A percentile compares a stretch with the other conserved stretches of the same genome.
phyloP scores from a whole-genome alignment of 2,888 invertebrate species.

The Ormyrus pomaceus region DNA sequence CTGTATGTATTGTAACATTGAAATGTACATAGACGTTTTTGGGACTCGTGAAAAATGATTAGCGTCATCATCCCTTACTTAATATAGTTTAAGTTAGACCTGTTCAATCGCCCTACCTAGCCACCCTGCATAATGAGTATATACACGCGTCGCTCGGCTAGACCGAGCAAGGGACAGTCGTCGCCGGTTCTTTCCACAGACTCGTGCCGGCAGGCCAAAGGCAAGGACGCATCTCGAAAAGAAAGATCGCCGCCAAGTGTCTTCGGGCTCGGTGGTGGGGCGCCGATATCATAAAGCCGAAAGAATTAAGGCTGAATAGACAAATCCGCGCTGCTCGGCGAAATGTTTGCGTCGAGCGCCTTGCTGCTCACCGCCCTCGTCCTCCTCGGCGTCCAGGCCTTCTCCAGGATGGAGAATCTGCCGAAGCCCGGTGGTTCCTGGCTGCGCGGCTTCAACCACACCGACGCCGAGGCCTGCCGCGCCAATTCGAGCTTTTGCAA shows the following conservation, averaged over 20 bases:
- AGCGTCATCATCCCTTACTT: no score
- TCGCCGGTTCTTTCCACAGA: background rate
- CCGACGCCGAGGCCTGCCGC: background rate
- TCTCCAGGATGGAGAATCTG: background rate
- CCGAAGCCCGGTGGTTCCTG: background rate
- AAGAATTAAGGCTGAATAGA: conserved; percentile 20
- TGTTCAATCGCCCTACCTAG: background rate
- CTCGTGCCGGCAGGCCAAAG: background rate
- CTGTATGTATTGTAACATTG: no score
- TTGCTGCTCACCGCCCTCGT: background rate
- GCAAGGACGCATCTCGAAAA: no score
- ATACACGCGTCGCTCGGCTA: background rate
- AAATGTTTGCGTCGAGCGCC: background rate
- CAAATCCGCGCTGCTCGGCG: conserved; percentile 18
- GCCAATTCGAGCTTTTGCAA: background rate
- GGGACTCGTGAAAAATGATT: no score
- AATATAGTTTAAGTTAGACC: no score
- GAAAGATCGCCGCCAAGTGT: no score
- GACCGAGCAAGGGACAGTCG: background rate
- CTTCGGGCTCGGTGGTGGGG: conserved; percentile 27
- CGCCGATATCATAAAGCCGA: conserved; percentile 20
- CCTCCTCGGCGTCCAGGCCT: no score
- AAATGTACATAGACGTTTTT: no score
- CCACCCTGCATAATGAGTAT: background rate
- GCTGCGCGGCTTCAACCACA: no score